phyloP scores from a whole-genome alignment of 2,113 vertebrate species.

The Chloropsis cyanopogon region DNA sequence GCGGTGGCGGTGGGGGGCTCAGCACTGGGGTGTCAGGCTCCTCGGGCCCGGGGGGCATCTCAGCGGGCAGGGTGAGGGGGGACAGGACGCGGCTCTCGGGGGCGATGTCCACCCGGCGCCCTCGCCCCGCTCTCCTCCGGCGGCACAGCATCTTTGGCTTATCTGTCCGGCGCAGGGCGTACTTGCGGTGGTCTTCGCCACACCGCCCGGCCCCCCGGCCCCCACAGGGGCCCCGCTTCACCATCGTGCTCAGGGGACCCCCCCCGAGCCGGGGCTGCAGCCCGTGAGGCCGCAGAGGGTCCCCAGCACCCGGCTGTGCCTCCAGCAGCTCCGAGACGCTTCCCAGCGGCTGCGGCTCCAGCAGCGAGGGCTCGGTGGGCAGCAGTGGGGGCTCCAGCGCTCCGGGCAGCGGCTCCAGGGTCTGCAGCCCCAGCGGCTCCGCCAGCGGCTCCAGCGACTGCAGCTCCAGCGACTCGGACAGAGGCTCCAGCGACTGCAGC shows the following conservation, averaged over 20 bases:
- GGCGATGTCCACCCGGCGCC: conserved; percentile 44
- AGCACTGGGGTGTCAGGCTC: conserved; percentile 37
- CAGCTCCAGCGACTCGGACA: conserved; percentile 73
- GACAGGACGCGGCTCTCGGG: conserved; percentile 62
- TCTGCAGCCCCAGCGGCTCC: conserved; percentile 73
- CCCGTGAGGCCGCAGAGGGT: conserved; percentile 62
- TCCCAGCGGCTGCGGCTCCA: conserved; percentile 67
- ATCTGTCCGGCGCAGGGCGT: conserved; percentile 90
- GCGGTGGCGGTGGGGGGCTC: background rate
- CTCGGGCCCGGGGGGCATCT: conserved; percentile 51
- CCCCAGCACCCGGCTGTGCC: conserved; percentile 61
- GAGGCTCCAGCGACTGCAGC: conserved; percentile 62
- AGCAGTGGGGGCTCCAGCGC: conserved; percentile 68
- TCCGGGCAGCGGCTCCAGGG: conserved; percentile 68
- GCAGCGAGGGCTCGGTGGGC: conserved; percentile 70
- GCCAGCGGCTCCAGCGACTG: conserved; percentile 74
- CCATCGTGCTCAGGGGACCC: conserved; percentile 58
- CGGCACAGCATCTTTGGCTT: conserved; percentile 93
- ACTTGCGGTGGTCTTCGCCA: conserved; percentile 81
- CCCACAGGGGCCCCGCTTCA: conserved; percentile 66
- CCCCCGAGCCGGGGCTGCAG: conserved; percentile 52
- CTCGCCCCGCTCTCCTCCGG: conserved; percentile 72
- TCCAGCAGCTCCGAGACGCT: conserved; percentile 72
- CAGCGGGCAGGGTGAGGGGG: conserved; percentile 60
- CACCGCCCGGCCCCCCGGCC: conserved; percentile 69